Base-by-base conservation (phyloP, 2,888 invertebrate genomes). In the Clitarchus hookeri region DNA sequence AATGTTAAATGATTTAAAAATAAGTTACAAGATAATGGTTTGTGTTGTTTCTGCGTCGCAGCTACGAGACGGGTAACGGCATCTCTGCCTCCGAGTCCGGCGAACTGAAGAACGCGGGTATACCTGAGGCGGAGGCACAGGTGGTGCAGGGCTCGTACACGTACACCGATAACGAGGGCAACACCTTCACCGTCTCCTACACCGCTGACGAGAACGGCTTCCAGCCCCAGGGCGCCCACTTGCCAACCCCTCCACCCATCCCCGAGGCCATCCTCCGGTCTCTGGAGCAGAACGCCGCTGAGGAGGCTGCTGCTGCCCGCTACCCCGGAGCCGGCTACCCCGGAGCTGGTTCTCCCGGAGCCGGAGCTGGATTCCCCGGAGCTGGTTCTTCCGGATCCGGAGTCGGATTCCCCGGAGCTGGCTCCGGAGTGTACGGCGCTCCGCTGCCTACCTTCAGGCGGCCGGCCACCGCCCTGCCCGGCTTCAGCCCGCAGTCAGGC, bases 31-130 rank as follows among this genome's bases (percentile, higher is more conserved):
- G 6, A 48, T 48, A 48, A 48, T 48, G 11, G 16, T 11, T 48
- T 48, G 36, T 48, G 2, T 2, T 8, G 8, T 6, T 48, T 48
- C 4, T 48, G 16, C 6, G 48, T 48, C 65, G 65, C 89, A 95
- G 94, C 89, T 96, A 95, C 89, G 95, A 96, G 91, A 95, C 96
- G 85, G 95, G 94, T 79, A 96, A 96, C 89, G 96, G 96, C 16
- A 96, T 96, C 88, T 92, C 93, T 8, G 95, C 94, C 0, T 94
- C 95, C 89, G 96, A 96, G 90, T 93, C 93, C 87, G 96, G 96
- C 16, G 95, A 93, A 90, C 90, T 95, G 89, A 96, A 95, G 91
- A 95, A 95, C 90, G 92, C 94, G 65, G 95, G 95, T 6, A 65
- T 25, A 13, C 94, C 95, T 89, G 94, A 95, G 48, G 93, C 92